A percentile compares a stretch with the other conserved stretches of the same genome.
Evolutionary conservation across 2,113 vertebrate species (phyloP).

Genomic region (Brachionichthys hirsutus): DNA sequence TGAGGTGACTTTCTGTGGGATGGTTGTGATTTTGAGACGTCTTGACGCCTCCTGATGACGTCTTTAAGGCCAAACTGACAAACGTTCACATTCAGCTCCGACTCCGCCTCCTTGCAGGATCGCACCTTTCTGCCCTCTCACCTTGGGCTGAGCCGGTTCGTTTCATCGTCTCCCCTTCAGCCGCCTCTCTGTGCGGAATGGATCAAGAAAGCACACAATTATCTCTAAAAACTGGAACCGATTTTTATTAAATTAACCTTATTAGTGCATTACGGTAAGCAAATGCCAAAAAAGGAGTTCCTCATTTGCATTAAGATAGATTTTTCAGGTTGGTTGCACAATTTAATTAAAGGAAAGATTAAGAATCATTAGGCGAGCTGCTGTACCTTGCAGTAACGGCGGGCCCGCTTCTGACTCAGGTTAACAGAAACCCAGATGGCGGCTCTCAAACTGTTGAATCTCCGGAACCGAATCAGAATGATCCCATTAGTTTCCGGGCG

Average conservation of each 20-base stretch:
- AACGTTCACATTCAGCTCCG: too few relatives aligned
- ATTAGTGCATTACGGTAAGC: conserved; percentile 99
- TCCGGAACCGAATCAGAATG: conserved; percentile 98
- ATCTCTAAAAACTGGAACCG: conserved; percentile 99
- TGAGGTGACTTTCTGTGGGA: too few relatives aligned
- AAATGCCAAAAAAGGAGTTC: conserved; percentile 96
- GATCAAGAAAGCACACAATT: conserved; percentile 97
- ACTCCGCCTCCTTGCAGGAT: too few relatives aligned
- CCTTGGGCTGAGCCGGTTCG: too few relatives aligned
- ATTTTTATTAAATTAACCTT: conserved; percentile 99
- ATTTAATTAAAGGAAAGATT: conserved; percentile 99
- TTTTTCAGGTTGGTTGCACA: conserved; percentile 99
- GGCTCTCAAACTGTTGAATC: conserved; percentile 99
- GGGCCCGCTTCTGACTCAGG: conserved; percentile 99
- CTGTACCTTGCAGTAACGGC: conserved; percentile 99
- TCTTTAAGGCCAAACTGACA: too few relatives aligned
- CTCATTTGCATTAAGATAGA: conserved; percentile 99
- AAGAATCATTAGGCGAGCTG: conserved; percentile 99
- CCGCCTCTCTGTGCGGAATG: conserved; percentile 74
- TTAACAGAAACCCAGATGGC: conserved; percentile 99
- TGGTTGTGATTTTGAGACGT: too few relatives aligned
- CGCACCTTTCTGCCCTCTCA: too few relatives aligned
- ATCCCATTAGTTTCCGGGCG: conserved; percentile 96
- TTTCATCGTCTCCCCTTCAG: conserved; percentile 22
- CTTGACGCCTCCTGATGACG: too few relatives aligned